phyloP scores from a whole-genome alignment of 92 coral and sea anemone species.

The Diadumene lineata region DNA sequence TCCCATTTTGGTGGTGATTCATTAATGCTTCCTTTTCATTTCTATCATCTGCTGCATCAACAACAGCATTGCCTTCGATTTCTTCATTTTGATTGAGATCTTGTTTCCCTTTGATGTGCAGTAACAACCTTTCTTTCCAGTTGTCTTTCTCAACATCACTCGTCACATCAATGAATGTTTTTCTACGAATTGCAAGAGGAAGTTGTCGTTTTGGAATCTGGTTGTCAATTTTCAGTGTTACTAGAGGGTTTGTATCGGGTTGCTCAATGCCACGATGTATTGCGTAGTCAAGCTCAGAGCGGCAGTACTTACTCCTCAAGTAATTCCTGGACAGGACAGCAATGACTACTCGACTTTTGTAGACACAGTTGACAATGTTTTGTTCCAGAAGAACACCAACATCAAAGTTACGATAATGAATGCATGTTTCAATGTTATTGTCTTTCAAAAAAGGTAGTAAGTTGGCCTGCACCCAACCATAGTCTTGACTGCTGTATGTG shows the following conservation, averaged over 20 bases:
- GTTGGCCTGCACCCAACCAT: conserved; percentile 61
- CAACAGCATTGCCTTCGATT: neutral
- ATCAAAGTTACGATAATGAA: conserved; percentile 68
- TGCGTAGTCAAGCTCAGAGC: conserved; percentile 73
- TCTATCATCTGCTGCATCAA: neutral
- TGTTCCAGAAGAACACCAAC: conserved; percentile 61
- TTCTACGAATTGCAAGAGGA: conserved; percentile 57
- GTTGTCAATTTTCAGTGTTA: conserved; percentile 62
- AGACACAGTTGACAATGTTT: conserved; percentile 83
- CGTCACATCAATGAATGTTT: conserved; percentile 64
- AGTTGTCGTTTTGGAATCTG: conserved; percentile 36
- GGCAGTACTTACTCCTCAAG: conserved; percentile 70
- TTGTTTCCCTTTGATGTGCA: conserved; percentile 8
- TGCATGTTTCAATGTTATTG: conserved; percentile 34
- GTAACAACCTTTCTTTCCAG: conserved; percentile 52
- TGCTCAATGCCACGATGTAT: conserved; percentile 43
- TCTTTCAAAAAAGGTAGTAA: conserved; percentile 44
- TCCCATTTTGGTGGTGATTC: neutral
- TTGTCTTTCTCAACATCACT: conserved; percentile 53
- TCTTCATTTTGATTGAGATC: conserved; percentile 11
- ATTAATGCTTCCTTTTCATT: neutral
- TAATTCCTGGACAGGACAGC: conserved; percentile 71
- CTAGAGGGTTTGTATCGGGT: conserved; percentile 42
- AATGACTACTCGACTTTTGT: conserved; percentile 72
- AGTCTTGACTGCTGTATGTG: conserved; percentile 85